These are phyloP conservation scores for Cyprinodon brontotheroides DNA, from an alignment of 2,113 vertebrate species.

Conservation along the genomic window DNA sequence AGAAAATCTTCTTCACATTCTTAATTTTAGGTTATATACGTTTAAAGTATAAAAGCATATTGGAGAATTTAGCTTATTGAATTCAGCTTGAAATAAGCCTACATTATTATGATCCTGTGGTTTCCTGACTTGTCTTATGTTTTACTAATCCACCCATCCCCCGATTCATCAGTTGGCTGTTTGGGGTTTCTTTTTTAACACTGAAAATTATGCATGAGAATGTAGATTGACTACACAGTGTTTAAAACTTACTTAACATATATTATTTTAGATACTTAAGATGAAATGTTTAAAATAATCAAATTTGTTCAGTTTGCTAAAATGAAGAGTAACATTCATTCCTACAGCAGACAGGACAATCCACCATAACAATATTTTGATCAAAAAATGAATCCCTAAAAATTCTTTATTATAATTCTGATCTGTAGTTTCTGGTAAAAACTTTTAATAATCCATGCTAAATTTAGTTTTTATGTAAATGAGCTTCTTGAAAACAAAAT, in stretches of 20 bases:
- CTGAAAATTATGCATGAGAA: neutral
- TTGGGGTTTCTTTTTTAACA: constrained; percentile 19
- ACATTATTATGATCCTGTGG: neutral
- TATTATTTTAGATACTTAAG: no score
- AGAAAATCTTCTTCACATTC: neutral
- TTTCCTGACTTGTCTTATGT: neutral
- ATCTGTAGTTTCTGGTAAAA: neutral
- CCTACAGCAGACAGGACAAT: no score
- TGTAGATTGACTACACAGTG: neutral
- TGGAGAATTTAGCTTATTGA: neutral
- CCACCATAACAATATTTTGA: no score
- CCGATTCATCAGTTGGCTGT: constrained; percentile 17
- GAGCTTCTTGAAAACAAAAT: neutral
- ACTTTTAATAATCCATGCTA: neutral
- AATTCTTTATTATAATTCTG: neutral
- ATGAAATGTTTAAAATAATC: neutral
- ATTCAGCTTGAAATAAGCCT: neutral
- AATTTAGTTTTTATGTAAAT: neutral
- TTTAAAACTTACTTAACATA: neutral
- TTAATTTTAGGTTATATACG: neutral
- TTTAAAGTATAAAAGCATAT: neutral
- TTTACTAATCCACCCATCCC: neutral
- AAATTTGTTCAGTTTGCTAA: neutral
- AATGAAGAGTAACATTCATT: neutral
- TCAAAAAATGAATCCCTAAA: no score